These are phyloP conservation scores for Wiebesia pumilae DNA, from an alignment of 1,140 invertebrate species.

Conservation along the genomic window DNA sequence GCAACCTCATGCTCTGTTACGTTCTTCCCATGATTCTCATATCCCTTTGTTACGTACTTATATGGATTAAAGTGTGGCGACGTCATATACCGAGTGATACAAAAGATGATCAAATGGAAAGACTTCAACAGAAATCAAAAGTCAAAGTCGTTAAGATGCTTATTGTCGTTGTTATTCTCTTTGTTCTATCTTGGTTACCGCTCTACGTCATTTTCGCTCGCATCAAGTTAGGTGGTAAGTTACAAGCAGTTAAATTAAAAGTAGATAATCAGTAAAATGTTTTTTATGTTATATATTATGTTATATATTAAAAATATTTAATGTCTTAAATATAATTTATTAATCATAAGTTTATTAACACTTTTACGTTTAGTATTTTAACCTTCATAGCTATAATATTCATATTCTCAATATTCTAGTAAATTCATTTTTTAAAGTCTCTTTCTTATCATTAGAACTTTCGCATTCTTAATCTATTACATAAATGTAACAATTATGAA, in stretches of 20 bases:
- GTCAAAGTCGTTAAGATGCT: constrained; percentile 98
- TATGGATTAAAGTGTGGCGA: constrained; percentile 93
- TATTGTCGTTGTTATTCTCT: constrained; percentile 94
- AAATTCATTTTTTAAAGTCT: too few species aligned
- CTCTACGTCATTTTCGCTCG: constrained; percentile 92
- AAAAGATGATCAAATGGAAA: constrained; percentile 92
- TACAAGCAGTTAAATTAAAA: background rate
- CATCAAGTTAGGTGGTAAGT: constrained; percentile 83
- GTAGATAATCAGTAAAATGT: too few species aligned
- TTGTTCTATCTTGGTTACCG: constrained; percentile 95
- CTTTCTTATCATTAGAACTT: too few species aligned
- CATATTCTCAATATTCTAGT: too few species aligned
- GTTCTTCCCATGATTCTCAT: constrained; percentile 94
- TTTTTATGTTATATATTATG: too few species aligned
- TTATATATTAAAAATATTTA: too few species aligned
- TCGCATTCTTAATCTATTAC: too few species aligned
- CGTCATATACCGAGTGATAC: constrained; percentile 91
- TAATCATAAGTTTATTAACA: too few species aligned
- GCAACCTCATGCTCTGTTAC: constrained; percentile 93
- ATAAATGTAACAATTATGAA: too few species aligned
- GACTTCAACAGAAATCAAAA: constrained; percentile 93
- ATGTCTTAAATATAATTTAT: too few species aligned
- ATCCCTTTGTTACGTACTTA: constrained; percentile 92
- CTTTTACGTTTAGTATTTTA: too few species aligned
- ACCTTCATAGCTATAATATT: too few species aligned